Percentiles rank a stretch among this genome's conserved stretches.
Evolutionary conservation across 2,888 invertebrate genomes (phyloP).

Genomic region (Archips crataeganus): DNA sequence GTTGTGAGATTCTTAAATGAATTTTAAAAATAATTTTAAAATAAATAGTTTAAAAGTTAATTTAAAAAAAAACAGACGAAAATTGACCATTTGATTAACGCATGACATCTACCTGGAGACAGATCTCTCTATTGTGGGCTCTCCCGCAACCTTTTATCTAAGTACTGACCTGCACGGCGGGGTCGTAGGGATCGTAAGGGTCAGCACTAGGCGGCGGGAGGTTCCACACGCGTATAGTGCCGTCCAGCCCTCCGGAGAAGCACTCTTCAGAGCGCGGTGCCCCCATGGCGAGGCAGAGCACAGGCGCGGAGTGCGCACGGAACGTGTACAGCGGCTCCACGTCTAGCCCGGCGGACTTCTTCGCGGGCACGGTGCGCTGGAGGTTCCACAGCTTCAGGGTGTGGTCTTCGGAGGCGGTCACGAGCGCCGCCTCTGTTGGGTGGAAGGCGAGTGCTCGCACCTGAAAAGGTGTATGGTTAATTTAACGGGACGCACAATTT

Average conservation of each 20-base stretch:
- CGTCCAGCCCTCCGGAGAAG: conserved; percentile 98
- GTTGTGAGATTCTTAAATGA: too few species aligned
- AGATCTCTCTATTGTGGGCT: too few species aligned
- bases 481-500: too few species aligned
- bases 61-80: too few species aligned
- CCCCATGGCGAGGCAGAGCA: conserved; percentile 97
- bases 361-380: conserved; percentile 98
- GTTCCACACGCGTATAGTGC: conserved; percentile 98
- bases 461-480: conserved; percentile 53
- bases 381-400: conserved; percentile 99
- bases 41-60: too few species aligned
- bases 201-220: conserved; percentile 97
- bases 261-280: conserved; percentile 97
- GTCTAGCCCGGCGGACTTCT: conserved; percentile 98
- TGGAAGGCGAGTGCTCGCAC: conserved; percentile 97
- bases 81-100: too few species aligned
- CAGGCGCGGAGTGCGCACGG: conserved; percentile 97
- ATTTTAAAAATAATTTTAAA: too few species aligned
- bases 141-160: too few species aligned
- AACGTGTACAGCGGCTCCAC: conserved; percentile 99
- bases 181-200: conserved; percentile 98
- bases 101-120: too few species aligned
- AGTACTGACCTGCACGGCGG: conserved; percentile 89
- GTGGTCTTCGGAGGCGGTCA: conserved; percentile 99
- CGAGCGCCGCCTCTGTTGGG: conserved; percentile 97